Base-by-base conservation (phyloP, 2,888 invertebrate genomes). In the Buathra laborator region DNA sequence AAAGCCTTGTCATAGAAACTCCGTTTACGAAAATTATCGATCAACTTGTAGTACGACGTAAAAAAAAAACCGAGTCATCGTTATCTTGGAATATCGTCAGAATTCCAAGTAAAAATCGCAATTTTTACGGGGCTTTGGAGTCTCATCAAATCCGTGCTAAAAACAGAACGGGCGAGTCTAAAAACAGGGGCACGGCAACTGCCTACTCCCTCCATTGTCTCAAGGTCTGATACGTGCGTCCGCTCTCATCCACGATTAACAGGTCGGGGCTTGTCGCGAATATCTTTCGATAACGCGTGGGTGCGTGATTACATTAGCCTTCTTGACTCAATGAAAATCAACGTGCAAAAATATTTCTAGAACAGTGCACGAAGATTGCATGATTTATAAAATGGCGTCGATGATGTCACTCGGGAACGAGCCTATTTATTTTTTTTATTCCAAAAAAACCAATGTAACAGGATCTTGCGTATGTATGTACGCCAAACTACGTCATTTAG, bases 351-450 rank as follows among this genome's bases (percentile, higher is more conserved):
- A 46, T 67, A 6, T 19, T 67, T 44, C 9, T 12, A n/a, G 37
- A 67, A 14, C 24, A 24, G 12, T 19, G 5, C 5, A 24, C n/a
- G 19, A 7, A 51, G 7, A 10, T 24, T 24, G 1, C 62, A 32
- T 37, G 46, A 70, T 46, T 70, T 67, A n/a, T n/a, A 71, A 84
- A 71, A 84, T 80, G 83, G 80, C 83, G 76, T 46, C 71, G 16
- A 84, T 74, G 67, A 74, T 64, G 64, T 67, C 46, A 29, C 9
- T 3, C 43, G 24, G 19, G 6, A 56, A 19, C 44, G 19, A 19
- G 19, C 16, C 44, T 24, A 44, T 4, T 14, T 10, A 10, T 67
- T 67, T 67, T 46, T 44, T 19, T 7, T 4, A 16, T 7, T 9
- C 37, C 37, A 9, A 29, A 44, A 44, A 44, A 67, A 4, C 4